phyloP scores from a whole-genome alignment of 2,888 invertebrate species.

The Apamea crenata region DNA sequence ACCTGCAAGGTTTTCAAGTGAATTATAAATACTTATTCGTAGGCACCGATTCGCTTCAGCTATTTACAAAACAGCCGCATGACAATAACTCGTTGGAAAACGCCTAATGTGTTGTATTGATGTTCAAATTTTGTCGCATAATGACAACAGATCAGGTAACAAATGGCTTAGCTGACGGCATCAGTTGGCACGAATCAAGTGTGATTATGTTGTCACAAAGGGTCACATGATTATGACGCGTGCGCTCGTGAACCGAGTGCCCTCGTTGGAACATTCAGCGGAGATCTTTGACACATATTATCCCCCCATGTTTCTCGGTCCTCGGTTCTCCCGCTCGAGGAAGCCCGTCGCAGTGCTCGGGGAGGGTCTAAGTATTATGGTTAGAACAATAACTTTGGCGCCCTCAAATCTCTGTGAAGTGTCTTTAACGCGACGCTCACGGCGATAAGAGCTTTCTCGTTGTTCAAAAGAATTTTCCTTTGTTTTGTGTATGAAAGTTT shows the following conservation, averaged over 20 bases:
- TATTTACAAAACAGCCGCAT: slow-evolving; percentile 31
- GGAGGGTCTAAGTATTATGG: slow-evolving; percentile 77
- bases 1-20: slow-evolving; percentile 65
- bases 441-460: slow-evolving; percentile 85
- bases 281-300: slow-evolving; percentile 71
- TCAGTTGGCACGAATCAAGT: slow-evolving; percentile 77
- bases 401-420: slow-evolving; percentile 86
- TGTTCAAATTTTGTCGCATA: slow-evolving; percentile 53
- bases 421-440: slow-evolving; percentile 84
- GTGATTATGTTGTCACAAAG: slow-evolving; percentile 69
- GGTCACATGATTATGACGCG: slow-evolving; percentile 78
- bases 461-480: slow-evolving; percentile 81
- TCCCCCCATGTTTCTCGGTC: slow-evolving; percentile 58
- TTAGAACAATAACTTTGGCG: slow-evolving; percentile 77
- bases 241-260: slow-evolving; percentile 75
- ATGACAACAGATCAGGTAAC: slow-evolving; percentile 59
- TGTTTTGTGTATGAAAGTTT: slow-evolving; percentile 83
- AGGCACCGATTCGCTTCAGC: slow-evolving; percentile 38
- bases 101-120: slow-evolving; percentile 51
- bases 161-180: slow-evolving; percentile 71
- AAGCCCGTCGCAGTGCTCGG: slow-evolving; percentile 62
- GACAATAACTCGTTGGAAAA: slow-evolving; percentile 41
- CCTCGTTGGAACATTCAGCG: slow-evolving; percentile 70
- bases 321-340: slow-evolving; percentile 61
- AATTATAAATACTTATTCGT: slow-evolving; percentile 38